Conservation (phyloP, 2,888 invertebrate genomes). For the Diogma glabrata region DNA sequence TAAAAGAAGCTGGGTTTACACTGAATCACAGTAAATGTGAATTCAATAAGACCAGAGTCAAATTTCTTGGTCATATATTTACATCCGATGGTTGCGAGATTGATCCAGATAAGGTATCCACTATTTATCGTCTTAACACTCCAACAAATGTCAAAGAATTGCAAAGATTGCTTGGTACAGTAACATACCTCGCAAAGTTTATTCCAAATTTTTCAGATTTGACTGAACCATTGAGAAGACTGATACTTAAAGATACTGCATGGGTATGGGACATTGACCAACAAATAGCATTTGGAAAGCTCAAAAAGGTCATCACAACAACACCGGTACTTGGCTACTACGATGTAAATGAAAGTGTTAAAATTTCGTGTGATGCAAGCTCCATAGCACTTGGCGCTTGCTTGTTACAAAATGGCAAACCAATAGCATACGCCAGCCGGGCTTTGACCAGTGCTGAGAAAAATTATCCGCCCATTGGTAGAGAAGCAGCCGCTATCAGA, state of each 20-base stretch:
- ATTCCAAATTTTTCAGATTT: neutral
- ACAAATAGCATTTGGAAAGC: too few relatives aligned
- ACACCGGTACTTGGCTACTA: too few relatives aligned
- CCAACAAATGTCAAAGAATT: neutral
- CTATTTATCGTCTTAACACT: too few relatives aligned
- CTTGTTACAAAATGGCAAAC: neutral
- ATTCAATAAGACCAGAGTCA: neutral
- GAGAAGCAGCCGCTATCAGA: neutral
- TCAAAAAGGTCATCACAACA: too few relatives aligned
- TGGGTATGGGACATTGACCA: too few relatives aligned
- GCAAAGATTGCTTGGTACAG: too few relatives aligned
- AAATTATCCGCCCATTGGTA: neutral
- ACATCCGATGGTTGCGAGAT: neutral
- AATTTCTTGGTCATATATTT: neutral
- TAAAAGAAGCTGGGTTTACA: too few relatives aligned
- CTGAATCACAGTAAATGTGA: too few relatives aligned
- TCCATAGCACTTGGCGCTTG: neutral
- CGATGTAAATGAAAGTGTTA: neutral
- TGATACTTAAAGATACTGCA: too few relatives aligned
- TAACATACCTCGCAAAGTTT: neutral
- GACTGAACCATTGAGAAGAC: neutral
- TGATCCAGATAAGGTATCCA: neutral
- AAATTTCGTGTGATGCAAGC: conserved; percentile 1
- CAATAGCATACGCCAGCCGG: neutral
- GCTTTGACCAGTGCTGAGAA: neutral